Evolutionary conservation across 1,140 invertebrate genomes (phyloP).

Genomic region (Eriocheir sinensis): DNA sequence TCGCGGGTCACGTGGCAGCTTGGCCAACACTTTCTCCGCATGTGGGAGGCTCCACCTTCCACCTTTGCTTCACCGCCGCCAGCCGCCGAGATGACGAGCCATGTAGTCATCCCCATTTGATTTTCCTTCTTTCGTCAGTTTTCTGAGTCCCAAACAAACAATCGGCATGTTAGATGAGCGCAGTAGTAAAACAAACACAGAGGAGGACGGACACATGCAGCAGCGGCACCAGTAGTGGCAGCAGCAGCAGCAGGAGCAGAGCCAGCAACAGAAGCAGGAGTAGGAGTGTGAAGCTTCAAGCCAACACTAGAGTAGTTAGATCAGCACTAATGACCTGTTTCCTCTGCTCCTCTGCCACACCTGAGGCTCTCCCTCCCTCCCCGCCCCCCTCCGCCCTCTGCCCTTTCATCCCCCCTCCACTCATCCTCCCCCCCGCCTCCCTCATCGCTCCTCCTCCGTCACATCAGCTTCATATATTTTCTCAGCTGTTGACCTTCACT

Average conservation of each 20-base stretch:
- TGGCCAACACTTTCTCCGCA: slow-evolving; percentile 5
- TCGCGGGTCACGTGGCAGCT: background rate
- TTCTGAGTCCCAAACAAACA: background rate
- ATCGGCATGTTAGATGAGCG: background rate
- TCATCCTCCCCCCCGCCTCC: background rate
- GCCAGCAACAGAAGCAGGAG: slow-evolving; percentile 19
- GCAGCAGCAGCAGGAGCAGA: background rate
- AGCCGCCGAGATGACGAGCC: background rate
- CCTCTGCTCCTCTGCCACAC: slow-evolving; percentile 45
- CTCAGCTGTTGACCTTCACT: background rate
- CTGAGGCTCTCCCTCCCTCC: slow-evolving; percentile 28
- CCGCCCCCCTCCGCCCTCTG: background rate
- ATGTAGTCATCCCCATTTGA: background rate
- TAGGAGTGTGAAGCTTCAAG: slow-evolving; percentile 37
- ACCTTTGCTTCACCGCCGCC: too few species aligned
- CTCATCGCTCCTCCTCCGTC: slow-evolving; percentile 5
- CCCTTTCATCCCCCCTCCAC: background rate
- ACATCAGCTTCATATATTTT: slow-evolving; percentile 26
- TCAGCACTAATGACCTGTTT: slow-evolving; percentile 52
- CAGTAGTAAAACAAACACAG: background rate
- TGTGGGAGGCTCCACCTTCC: background rate
- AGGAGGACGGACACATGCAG: background rate
- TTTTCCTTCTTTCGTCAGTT: background rate
- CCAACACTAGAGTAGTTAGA: slow-evolving; percentile 44
- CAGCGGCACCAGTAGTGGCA: background rate